Evolutionary conservation across 2,797 vertebrate species (phyloP), one percentile per base, ranked within the genome.

Genomic region (Tarsius wallacei): DNA sequence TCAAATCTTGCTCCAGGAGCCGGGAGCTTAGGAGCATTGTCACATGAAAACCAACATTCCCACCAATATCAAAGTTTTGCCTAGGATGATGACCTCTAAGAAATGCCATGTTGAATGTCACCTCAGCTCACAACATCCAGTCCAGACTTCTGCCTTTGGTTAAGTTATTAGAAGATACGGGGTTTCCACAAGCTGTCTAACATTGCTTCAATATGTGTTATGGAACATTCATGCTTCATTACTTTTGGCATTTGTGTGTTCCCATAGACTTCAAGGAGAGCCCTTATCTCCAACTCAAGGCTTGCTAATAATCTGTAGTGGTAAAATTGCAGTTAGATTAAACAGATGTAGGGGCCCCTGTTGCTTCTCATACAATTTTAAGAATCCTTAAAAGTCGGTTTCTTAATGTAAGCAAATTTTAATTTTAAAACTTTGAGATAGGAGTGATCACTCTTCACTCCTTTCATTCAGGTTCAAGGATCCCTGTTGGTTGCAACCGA

Each of bases 381-480:
- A 47, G 78, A 95, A 90, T 53, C 76, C 31, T 42, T 77, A 13
- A 66, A 57, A 51, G 14, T 87, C 36, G 9, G 8, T 89, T 73
- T 78, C 66, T 76, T 63, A 5, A 47, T 7, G 42, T 49, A 31
- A 74, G 80, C 68, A 83, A 26, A 71, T 80, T 93, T 61, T 87
- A n/a, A 55, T 74, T 87, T 31, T 59, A 86, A 77, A 94, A 66
- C 83, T 91, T 57, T n/a, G 57, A 47, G 57, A 28, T 16, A 31
- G 26, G 42, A 66, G 53, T 2, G 55, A 66, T 82, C 26, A 11
- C 53, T 71, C 66, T 87, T 77, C 77, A 36, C 57, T 80, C 16
- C 28, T 76, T 77, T 80, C 76, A 47, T 77, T 93, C 76, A 61
- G 91, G 57, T 59, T 92, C 68, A 78, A 66, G 70, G 59, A 42